A percentile compares a stretch with the other conserved stretches of the same genome.
These are phyloP conservation scores for Diploptera punctata DNA, from an alignment of 2,888 invertebrate genomes.

Conservation along the genomic window DNA sequence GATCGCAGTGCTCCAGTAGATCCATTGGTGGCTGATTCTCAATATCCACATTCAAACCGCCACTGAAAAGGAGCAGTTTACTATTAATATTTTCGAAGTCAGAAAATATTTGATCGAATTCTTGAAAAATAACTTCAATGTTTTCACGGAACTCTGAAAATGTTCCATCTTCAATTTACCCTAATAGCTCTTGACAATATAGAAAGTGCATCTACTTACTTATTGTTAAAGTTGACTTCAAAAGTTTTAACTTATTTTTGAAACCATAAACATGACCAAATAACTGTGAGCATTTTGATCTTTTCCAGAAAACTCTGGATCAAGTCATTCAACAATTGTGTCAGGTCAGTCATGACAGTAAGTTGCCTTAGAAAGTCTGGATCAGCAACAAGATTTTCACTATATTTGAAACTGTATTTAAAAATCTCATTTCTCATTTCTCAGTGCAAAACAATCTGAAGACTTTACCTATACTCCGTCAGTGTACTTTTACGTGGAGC, in stretches of 20 bases:
- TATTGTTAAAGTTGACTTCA: too few relatives aligned
- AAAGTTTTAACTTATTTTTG: too few relatives aligned
- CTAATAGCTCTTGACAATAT: not conserved
- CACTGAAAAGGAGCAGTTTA: constrained; percentile 12
- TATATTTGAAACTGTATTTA: not conserved
- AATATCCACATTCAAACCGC: not conserved
- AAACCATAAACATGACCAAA: not conserved
- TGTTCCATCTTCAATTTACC: not conserved
- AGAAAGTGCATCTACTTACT: too few relatives aligned
- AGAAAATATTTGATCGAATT: constrained; percentile 2
- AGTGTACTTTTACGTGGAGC: not conserved
- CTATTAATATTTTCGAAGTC: not conserved
- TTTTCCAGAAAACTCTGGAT: not conserved
- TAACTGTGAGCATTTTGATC: not conserved
- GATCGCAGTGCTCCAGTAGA: not conserved
- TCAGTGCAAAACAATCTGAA: not conserved
- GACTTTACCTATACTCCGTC: not conserved
- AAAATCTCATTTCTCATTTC: too few relatives aligned
- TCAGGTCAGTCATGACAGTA: too few relatives aligned
- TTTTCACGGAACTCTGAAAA: not conserved
- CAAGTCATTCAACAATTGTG: too few relatives aligned
- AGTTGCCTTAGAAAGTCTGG: too few relatives aligned
- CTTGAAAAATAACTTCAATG: not conserved
- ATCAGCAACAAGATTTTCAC: constrained; percentile 8
- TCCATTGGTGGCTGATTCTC: not conserved